Evolutionary conservation across 2,888 invertebrate genomes (phyloP).

Genomic region (Eupithecia subfuscata): DNA sequence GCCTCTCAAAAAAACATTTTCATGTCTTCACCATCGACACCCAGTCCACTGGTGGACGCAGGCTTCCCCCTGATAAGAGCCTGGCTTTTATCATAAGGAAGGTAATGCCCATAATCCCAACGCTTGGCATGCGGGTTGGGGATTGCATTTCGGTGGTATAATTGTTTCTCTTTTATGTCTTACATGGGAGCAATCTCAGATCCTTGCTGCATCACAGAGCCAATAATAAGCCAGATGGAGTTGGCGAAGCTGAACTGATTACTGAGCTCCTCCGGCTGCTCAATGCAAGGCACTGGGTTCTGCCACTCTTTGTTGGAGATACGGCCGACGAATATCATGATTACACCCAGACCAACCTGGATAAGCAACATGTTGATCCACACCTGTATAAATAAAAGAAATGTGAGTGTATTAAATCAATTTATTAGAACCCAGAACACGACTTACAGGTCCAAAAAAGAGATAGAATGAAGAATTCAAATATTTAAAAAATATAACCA

Average conservation of each 20-base stretch:
- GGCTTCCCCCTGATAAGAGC: no score
- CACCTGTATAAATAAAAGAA: slow-evolving; percentile 72
- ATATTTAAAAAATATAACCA: no score
- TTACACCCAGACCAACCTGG: slow-evolving; percentile 89
- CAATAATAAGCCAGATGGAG: slow-evolving; percentile 95
- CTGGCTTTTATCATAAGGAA: not conserved
- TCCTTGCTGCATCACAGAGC: slow-evolving; percentile 94
- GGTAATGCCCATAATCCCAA: not conserved
- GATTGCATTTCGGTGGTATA: not conserved
- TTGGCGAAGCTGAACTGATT: slow-evolving; percentile 94
- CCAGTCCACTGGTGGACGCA: no score
- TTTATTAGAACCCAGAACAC: not conserved
- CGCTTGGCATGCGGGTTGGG: not conserved
- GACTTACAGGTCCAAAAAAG: no score
- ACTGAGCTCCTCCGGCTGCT: slow-evolving; percentile 91
- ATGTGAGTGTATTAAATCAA: not conserved
- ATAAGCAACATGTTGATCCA: slow-evolving; percentile 94
- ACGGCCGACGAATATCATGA: slow-evolving; percentile 92
- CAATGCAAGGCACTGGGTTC: slow-evolving; percentile 93
- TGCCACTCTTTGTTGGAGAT: slow-evolving; percentile 94
- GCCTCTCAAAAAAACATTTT: no score
- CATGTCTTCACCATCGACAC: no score
- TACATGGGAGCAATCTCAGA: slow-evolving; percentile 94
- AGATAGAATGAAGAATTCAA: no score
- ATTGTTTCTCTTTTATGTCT: not conserved